A percentile compares a stretch with the other conserved stretches of the same genome.
These are phyloP conservation scores for Moxostoma hubbsi DNA, from an alignment of 2,797 vertebrate species.

Conservation along the genomic window DNA sequence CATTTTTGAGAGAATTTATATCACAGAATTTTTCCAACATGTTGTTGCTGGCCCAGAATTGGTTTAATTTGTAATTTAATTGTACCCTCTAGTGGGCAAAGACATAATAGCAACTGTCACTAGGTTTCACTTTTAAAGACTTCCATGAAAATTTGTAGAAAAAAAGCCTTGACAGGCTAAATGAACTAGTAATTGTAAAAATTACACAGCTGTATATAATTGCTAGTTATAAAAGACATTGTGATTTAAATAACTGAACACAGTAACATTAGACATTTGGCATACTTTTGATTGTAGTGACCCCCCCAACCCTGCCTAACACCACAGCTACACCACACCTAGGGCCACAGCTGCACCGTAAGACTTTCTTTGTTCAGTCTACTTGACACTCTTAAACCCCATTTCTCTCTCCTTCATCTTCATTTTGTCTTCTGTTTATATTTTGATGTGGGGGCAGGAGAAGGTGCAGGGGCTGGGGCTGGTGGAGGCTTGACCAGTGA, in stretches of 20 bases:
- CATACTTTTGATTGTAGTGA: neutral
- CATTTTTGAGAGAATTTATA: neutral
- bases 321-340: too few relatives aligned
- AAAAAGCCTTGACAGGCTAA: neutral
- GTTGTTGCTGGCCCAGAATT: neutral
- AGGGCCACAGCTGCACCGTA: constrained; percentile 30
- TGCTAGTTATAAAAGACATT: constrained; percentile 14
- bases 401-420: constrained; percentile 52
- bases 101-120: neutral
- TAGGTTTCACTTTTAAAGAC: neutral
- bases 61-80: constrained; percentile 10
- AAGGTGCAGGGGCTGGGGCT: constrained; percentile 51
- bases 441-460: constrained; percentile 65
- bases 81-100: constrained; percentile 48
- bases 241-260: neutral
- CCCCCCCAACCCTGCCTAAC: constrained; percentile 5
- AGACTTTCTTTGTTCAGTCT: constrained; percentile 48
- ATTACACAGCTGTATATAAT: constrained; percentile 6
- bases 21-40: neutral
- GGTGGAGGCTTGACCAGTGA: constrained; percentile 63
- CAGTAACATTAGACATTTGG: neutral
- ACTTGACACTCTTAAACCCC: neutral
- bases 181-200: constrained; percentile 14
- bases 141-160: constrained; percentile 16
- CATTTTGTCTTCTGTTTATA: constrained; percentile 80